A percentile compares a stretch with the other conserved stretches of the same genome.
Evolutionary conservation across 2,797 vertebrate genomes (phyloP).

Genomic region (Lepus oiostolus): DNA sequence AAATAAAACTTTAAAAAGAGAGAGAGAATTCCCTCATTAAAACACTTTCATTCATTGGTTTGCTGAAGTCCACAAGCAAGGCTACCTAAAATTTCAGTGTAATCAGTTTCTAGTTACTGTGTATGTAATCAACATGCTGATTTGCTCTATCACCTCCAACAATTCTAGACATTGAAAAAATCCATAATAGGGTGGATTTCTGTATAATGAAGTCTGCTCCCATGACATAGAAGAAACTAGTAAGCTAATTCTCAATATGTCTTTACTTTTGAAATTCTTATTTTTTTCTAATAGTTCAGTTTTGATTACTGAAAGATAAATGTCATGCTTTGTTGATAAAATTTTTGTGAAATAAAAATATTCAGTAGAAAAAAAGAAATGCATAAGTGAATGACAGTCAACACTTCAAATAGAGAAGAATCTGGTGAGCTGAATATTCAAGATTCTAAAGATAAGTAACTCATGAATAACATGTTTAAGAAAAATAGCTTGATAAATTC

Average conservation of each 20-base stretch:
- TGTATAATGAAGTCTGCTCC: background rate
- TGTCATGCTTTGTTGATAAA: background rate
- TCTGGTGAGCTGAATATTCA: constrained; percentile 55
- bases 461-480: constrained; percentile 28
- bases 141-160: background rate
- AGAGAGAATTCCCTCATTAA: constrained; percentile 1
- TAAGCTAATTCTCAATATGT: constrained; percentile 26
- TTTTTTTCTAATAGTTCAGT: constrained; percentile 30
- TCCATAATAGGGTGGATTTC: background rate
- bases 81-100: constrained; percentile 3
- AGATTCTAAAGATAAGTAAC: background rate
- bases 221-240: background rate
- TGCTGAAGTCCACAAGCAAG: background rate
- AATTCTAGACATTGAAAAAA: background rate
- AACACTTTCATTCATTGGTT: constrained; percentile 31
- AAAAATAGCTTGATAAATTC: background rate
- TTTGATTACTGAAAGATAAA: constrained; percentile 57
- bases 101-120: constrained; percentile 13
- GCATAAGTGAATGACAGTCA: background rate
- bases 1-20: no score
- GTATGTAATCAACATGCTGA: background rate
- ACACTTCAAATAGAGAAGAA: constrained; percentile 55
- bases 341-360: constrained; percentile 55
- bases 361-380: constrained; percentile 49
- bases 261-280: constrained; percentile 44